These are phyloP conservation scores for Bolinopsis microptera DNA, from an alignment of 37 sponge, comb jelly and placozoan species.

Conservation along the genomic window DNA sequence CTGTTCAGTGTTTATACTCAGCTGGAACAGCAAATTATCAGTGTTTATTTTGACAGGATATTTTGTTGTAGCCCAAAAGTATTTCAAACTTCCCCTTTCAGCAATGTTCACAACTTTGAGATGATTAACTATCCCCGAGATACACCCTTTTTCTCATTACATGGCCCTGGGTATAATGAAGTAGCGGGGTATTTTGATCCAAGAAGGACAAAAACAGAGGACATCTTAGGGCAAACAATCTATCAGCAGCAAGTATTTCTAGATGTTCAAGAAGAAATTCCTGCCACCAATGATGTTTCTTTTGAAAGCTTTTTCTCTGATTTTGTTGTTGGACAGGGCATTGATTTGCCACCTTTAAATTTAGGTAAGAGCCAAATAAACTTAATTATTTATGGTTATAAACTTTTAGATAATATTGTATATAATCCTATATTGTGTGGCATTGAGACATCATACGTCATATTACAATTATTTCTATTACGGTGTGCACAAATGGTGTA, in stretches of 20 bases:
- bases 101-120: conserved; percentile 22
- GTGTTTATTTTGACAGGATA: no score
- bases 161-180: not conserved
- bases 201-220: not conserved
- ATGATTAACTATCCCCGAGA: conserved; percentile 3
- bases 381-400: no score
- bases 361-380: no score
- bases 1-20: no score
- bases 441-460: no score
- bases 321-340: not conserved
- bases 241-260: conserved; percentile 10
- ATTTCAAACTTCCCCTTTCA: conserved; percentile 22
- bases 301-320: conserved; percentile 1
- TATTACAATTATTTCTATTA: no score
- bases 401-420: no score
- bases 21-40: no score
- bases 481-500: no score
- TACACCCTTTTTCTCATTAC: conserved; percentile 40
- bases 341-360: not conserved
- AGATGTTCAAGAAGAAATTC: conserved; percentile 24
- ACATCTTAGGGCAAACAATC: conserved; percentile 5
- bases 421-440: no score
- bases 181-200: conserved; percentile 15
- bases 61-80: no score
- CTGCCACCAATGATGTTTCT: not conserved